Conservation (phyloP, 2,797 vertebrate species). For the Enteromius treurensis region DNA sequence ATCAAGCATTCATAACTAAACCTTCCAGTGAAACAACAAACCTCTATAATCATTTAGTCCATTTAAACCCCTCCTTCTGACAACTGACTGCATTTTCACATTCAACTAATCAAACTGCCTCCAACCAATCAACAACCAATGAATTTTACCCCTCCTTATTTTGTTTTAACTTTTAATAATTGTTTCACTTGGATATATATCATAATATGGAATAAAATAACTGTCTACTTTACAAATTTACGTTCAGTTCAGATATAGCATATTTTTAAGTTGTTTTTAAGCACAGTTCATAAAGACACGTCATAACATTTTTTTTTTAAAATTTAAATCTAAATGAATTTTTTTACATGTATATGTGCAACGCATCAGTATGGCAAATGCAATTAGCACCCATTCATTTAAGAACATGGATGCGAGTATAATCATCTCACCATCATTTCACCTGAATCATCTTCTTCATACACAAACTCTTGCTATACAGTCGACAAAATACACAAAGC, state of each 20-base stretch:
- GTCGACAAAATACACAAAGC: conserved; percentile 41
- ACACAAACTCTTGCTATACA: neutral
- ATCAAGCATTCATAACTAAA: neutral
- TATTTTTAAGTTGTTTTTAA: neutral
- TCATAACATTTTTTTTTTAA: neutral
- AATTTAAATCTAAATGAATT: neutral
- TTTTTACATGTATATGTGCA: neutral
- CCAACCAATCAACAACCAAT: neutral
- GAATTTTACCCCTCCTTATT: neutral
- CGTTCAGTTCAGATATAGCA: neutral
- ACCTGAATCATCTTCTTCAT: neutral
- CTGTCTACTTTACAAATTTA: neutral
- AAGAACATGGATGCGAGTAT: neutral
- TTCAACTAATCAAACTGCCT: neutral
- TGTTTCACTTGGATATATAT: neutral
- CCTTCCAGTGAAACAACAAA: neutral
- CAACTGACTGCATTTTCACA: neutral
- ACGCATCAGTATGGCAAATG: neutral
- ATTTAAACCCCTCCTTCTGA: neutral
- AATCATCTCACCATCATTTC: neutral
- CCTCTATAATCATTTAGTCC: neutral
- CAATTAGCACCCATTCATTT: conserved; percentile 6
- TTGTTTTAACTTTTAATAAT: neutral
- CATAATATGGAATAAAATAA: neutral
- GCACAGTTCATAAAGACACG: neutral